Evolutionary conservation across 2,888 invertebrate species (phyloP).

Genomic region (Hirtodrosophila histrioides): DNA sequence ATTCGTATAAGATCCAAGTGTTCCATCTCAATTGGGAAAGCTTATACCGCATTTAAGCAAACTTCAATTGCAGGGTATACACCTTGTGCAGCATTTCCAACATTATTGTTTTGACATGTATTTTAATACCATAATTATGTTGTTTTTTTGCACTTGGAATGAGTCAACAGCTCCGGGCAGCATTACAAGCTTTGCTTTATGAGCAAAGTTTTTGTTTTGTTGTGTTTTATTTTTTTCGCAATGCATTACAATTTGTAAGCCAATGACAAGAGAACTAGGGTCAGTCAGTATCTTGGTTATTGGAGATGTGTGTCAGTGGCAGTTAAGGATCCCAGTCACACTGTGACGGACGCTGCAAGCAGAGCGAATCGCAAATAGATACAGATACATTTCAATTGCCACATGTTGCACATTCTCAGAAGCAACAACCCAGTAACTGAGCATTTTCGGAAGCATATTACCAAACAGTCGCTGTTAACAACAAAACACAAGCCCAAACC

Average conservation of each 20-base stretch:
- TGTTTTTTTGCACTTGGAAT: slow-evolving; percentile 58
- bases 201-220: slow-evolving; percentile 47
- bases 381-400: slow-evolving; percentile 38
- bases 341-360: slow-evolving; percentile 59
- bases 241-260: slow-evolving; percentile 42
- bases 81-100: neutral
- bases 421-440: slow-evolving; percentile 32
- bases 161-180: slow-evolving; percentile 62
- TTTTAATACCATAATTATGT: slow-evolving; percentile 64
- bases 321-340: slow-evolving; percentile 65
- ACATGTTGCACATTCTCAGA: slow-evolving; percentile 21
- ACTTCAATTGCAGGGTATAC: slow-evolving; percentile 24
- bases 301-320: slow-evolving; percentile 74
- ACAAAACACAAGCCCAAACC: slow-evolving; percentile 15
- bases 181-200: slow-evolving; percentile 61
- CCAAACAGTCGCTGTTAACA: slow-evolving; percentile 41
- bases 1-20: no score
- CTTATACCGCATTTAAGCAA: neutral
- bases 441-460: slow-evolving; percentile 35
- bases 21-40: no score
- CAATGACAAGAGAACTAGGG: slow-evolving; percentile 57
- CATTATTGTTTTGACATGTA: slow-evolving; percentile 13
- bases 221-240: slow-evolving; percentile 46
- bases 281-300: slow-evolving; percentile 49
- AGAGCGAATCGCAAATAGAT: slow-evolving; percentile 49